Percentiles rank a stretch among this genome's conserved stretches.
phyloP scores from a whole-genome alignment of 2,888 invertebrate genomes.

The Nemotelus pantherinus region DNA sequence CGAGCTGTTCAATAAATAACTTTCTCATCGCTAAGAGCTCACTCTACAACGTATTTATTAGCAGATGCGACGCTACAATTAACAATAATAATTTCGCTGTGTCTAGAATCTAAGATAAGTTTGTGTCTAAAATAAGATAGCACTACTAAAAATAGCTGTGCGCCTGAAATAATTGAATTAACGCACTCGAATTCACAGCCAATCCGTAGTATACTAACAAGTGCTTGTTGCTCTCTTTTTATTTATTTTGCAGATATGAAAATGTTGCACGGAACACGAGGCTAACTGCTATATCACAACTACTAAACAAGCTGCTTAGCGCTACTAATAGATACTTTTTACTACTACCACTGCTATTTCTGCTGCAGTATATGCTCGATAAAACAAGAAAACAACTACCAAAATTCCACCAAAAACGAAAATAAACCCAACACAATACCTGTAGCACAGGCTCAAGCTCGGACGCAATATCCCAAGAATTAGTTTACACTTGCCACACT shows the following conservation, averaged over 20 bases:
- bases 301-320: constrained; percentile 45
- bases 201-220: constrained; percentile 48
- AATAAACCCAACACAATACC: constrained; percentile 26
- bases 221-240: constrained; percentile 49
- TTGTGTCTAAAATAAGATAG: constrained; percentile 16
- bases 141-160: constrained; percentile 29
- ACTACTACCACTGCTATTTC: constrained; percentile 46
- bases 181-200: constrained; percentile 6
- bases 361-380: constrained; percentile 43
- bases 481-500: constrained; percentile 25
- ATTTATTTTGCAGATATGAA: constrained; percentile 51
- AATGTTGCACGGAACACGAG: constrained; percentile 51
- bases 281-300: constrained; percentile 49
- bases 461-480: constrained; percentile 16
- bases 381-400: constrained; percentile 33
- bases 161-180: constrained; percentile 32
- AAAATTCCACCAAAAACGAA: constrained; percentile 41
- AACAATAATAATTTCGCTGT: constrained; percentile 29
- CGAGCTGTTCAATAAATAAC: no score
- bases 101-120: constrained; percentile 6
- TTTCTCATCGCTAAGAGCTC: no score
- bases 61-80: constrained; percentile 8
- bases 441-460: constrained; percentile 11
- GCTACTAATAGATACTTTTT: constrained; percentile 45
- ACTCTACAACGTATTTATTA: no score